Evolutionary conservation across 2,888 invertebrate species (phyloP), one percentile per base, ranked within the genome.

Genomic region (Isotomurus palustris): DNA sequence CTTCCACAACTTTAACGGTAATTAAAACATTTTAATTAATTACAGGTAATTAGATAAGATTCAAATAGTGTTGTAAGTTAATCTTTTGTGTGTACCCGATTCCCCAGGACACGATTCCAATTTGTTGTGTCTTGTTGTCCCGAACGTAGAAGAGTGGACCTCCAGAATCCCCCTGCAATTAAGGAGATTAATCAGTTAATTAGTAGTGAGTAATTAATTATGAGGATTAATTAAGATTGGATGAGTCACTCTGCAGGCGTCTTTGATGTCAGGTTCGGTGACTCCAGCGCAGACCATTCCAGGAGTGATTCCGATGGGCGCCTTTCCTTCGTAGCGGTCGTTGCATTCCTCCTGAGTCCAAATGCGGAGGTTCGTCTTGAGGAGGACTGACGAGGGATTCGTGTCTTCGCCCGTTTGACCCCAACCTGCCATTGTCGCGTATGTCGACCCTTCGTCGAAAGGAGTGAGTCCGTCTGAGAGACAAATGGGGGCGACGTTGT

Each of bases 401-500:
- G 55, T 53, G 22, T 29, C 32, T 17, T 53, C 58, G 5, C 27
- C 47, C 6, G 47, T 17, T 45, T 60, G 58, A 14, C 64, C 64
- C 62, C 62, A 62, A 3, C 62, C 62, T 2, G 53, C 49, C n/a
- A 64, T n/a, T n/a, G 43, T 58, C 14, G 54, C 64, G 47, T 19
- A 21, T n/a, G 50, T 53, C n/a, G 87, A 88, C 32, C 83, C 79
- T 72, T 86, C 89, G 1, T 81, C 80, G 17, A 50, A 53, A 6
- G 56, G 35, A 19, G 28, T 32, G 24, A 24, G 8, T 10, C 52
- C 55, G 17, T 58, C 54, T 29, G 58, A 36, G 2, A 91, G 75
- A 72, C 91, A 92, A 57, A 92, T 83, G 0, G 91, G 87, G 58
- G 85, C 81, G 58, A 91, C 82, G 68, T 83, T 82, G 71, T 82